Conservation (phyloP, 2,797 vertebrate genomes). For the Hypotaenidia philippensis region DNA sequence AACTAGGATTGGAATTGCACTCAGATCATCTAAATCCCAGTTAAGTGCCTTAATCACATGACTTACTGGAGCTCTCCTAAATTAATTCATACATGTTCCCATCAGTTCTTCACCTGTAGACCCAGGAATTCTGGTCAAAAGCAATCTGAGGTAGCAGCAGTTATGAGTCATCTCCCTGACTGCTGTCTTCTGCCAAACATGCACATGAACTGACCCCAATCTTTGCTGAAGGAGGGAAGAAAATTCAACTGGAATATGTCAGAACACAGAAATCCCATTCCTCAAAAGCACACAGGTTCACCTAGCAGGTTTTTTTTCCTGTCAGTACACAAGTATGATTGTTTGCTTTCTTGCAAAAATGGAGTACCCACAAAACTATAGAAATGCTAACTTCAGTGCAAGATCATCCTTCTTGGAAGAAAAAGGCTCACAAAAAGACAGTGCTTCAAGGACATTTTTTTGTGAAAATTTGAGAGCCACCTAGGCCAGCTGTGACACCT, state of each 20-base stretch:
- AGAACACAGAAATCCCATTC: background rate
- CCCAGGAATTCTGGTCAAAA: constrained; percentile 16
- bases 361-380: background rate
- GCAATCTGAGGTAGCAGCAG: background rate
- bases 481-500: constrained; percentile 83
- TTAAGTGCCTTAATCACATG: constrained; percentile 57
- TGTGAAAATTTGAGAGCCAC: constrained; percentile 77
- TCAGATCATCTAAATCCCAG: constrained; percentile 23
- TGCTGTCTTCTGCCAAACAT: background rate
- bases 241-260: background rate
- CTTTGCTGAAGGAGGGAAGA: background rate
- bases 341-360: background rate
- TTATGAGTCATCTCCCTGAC: background rate
- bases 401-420: constrained; percentile 51
- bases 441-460: constrained; percentile 80
- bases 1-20: background rate
- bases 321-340: background rate
- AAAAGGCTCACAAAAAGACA: constrained; percentile 71
- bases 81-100: constrained; percentile 44
- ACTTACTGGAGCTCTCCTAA: constrained; percentile 47
- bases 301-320: background rate
- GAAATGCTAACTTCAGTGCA: constrained; percentile 47
- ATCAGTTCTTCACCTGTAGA: constrained; percentile 48
- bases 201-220: accelerated
- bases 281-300: background rate